These are phyloP conservation scores for Tricholaema leucomelas DNA, from an alignment of 2,113 vertebrate genomes.

Conservation along the genomic window DNA sequence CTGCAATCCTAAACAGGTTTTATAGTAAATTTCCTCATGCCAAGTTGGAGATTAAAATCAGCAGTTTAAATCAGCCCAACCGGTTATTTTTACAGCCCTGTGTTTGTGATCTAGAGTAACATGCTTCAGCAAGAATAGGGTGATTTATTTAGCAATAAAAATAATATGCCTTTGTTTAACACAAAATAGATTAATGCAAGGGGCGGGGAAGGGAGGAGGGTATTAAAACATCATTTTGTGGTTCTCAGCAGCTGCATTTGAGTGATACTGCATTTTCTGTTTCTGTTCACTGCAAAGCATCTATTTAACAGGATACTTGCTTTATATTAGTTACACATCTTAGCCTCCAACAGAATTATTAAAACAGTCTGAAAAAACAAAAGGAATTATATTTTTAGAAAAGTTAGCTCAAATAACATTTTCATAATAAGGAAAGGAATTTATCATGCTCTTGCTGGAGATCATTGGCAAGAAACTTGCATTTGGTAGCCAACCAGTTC, in stretches of 20 bases:
- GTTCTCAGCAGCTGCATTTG: background rate
- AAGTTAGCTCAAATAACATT: background rate
- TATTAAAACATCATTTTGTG: background rate
- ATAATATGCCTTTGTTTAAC: background rate
- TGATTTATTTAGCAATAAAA: constrained; percentile 11
- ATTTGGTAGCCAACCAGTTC: background rate
- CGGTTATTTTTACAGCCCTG: constrained; percentile 8
- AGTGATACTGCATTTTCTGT: background rate
- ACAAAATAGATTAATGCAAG: background rate
- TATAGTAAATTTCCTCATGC: constrained; percentile 21
- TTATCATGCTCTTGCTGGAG: background rate
- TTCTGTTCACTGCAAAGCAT: background rate
- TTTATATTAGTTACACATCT: background rate
- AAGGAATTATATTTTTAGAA: background rate
- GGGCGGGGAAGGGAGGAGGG: background rate
- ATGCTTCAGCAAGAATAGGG: constrained; percentile 4
- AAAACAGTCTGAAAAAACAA: background rate
- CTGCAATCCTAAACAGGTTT: background rate
- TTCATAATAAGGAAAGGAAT: background rate
- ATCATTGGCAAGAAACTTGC: background rate
- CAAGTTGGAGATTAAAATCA: constrained; percentile 16
- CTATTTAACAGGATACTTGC: background rate
- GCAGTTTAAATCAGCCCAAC: background rate
- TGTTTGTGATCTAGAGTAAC: constrained; percentile 5
- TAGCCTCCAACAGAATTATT: background rate